Conservation (phyloP, 2,888 invertebrate species). For the Eugnorisma glareosa region DNA sequence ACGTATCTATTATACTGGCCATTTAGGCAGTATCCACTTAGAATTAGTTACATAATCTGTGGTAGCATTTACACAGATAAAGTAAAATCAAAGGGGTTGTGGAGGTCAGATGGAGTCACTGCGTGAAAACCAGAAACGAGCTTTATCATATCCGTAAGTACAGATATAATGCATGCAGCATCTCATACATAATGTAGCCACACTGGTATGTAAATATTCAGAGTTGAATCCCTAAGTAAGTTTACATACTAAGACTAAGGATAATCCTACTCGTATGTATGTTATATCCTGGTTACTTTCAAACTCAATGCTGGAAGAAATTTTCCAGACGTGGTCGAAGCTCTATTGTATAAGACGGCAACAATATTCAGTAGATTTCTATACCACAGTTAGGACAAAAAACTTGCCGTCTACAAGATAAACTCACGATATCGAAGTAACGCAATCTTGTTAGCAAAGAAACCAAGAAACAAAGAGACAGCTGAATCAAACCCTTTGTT, state of each 20-base stretch:
- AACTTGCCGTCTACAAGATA: not conserved
- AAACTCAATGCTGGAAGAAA: not conserved
- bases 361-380: not conserved
- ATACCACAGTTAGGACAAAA: not conserved
- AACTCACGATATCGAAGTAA: not conserved
- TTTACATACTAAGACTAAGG: not conserved
- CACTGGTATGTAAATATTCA: not conserved
- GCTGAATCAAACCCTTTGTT: slow-evolving; percentile 57
- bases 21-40: not conserved
- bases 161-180: slow-evolving; percentile 1
- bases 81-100: slow-evolving; percentile 40
- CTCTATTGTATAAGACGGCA: not conserved
- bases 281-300: not conserved
- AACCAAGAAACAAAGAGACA: slow-evolving; percentile 30
- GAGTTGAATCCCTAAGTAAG: not conserved
- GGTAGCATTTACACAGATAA: slow-evolving; percentile 29
- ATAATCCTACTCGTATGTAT: too few relatives aligned
- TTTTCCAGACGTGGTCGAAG: not conserved
- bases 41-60: slow-evolving; percentile 31
- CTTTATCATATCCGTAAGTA: not conserved
- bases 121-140: slow-evolving; percentile 41
- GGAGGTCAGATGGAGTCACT: slow-evolving; percentile 20
- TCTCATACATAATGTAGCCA: not conserved
- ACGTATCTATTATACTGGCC: not conserved
- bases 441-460: slow-evolving; percentile 27